Conservation (phyloP, 2,888 invertebrate species). For the Tyria jacobaeae region DNA sequence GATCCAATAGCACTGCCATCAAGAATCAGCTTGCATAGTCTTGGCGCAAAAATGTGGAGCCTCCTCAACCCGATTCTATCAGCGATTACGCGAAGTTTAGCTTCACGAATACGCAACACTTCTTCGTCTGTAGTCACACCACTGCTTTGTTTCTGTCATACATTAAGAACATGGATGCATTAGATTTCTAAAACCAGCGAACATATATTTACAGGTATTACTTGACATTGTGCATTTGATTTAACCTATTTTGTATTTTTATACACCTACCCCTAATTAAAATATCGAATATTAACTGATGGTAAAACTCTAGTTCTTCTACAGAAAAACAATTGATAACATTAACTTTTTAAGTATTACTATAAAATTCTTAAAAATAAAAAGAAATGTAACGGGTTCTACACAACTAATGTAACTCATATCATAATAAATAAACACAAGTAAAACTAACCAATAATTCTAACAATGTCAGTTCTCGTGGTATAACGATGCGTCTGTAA, state of each 20-base stretch:
- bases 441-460: conserved; percentile 83
- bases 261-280: too few species aligned
- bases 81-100: conserved; percentile 89
- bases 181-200: background rate
- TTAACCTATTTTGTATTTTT: too few species aligned
- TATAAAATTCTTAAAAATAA: too few species aligned
- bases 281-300: too few species aligned
- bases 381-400: too few species aligned
- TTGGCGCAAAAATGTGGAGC: conserved; percentile 87
- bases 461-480: conserved; percentile 86
- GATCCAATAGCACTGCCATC: conserved; percentile 90
- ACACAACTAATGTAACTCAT: too few species aligned
- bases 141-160: conserved; percentile 80
- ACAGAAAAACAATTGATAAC: too few species aligned
- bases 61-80: conserved; percentile 88
- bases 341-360: too few species aligned
- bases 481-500: conserved; percentile 85
- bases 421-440: too few species aligned
- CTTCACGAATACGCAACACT: conserved; percentile 81
- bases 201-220: background rate
- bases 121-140: conserved; percentile 78
- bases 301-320: too few species aligned
- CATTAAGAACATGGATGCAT: conserved; percentile 8
- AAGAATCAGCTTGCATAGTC: conserved; percentile 86
- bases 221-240: too few species aligned